Evolutionary conservation across 2,113 vertebrate genomes (phyloP).

Genomic region (Ceuthmochares aereus): DNA sequence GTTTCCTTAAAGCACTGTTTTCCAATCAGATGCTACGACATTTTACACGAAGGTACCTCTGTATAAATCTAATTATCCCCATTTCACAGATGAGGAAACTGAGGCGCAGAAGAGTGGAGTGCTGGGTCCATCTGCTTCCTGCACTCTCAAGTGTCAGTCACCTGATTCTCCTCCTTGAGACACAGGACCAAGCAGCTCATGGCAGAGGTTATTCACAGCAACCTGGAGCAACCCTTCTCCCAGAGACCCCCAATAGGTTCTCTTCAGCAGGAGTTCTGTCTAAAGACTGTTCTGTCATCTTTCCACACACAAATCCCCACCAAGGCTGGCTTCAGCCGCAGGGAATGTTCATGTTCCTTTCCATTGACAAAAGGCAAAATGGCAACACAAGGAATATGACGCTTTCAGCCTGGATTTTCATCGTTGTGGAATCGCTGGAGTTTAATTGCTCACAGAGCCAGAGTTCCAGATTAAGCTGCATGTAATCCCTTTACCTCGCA

Average conservation of each 20-base stretch:
- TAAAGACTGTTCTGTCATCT: neutral
- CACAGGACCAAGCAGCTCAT: too few species aligned
- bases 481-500: neutral
- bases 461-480: neutral
- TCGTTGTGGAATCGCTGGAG: neutral
- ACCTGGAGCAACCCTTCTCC: neutral
- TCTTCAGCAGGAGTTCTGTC: neutral
- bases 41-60: neutral
- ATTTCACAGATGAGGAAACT: neutral
- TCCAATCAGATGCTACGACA: neutral
- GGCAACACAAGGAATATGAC: rapidly evolving
- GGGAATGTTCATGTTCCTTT: neutral
- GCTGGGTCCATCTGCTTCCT: neutral
- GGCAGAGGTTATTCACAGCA: neutral
- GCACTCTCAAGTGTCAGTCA: neutral
- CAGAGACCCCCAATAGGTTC: neutral
- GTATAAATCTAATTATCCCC: neutral
- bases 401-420: neutral
- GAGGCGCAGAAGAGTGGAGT: neutral
- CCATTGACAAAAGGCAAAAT: neutral
- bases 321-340: neutral
- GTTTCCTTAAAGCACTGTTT: neutral
- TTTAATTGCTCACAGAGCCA: neutral
- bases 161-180: neutral
- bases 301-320: neutral